Percentiles rank a stretch among this genome's conserved stretches.
Conservation (phyloP, 2,888 invertebrate species). For the Drosophila maculinotata region DNA sequence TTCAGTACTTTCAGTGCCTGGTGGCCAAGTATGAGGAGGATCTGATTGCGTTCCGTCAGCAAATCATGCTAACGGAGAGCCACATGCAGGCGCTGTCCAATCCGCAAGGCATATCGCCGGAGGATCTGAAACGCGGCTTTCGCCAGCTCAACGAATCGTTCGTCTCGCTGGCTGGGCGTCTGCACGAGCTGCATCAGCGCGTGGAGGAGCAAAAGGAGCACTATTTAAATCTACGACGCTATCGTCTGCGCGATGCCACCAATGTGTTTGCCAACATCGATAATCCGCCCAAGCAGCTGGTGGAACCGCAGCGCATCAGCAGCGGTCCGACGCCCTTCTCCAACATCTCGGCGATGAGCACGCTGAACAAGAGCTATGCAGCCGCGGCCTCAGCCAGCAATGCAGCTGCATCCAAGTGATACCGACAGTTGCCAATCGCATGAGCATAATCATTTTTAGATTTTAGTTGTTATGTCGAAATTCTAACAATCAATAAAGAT, state of each 20-base stretch:
- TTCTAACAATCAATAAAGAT: slow-evolving; percentile 42
- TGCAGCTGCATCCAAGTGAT: slow-evolving; percentile 46
- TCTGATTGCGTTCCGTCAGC: slow-evolving; percentile 88
- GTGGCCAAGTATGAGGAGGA: slow-evolving; percentile 90
- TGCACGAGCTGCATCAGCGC: slow-evolving; percentile 92
- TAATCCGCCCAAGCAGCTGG: slow-evolving; percentile 78
- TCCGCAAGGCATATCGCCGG: slow-evolving; percentile 88
- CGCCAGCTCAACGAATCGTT: slow-evolving; percentile 94
- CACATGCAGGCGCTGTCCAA: slow-evolving; percentile 88
- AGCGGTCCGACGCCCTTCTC: slow-evolving; percentile 89
- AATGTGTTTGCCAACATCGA: slow-evolving; percentile 89
- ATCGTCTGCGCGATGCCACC: slow-evolving; percentile 89
- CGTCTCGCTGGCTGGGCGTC: slow-evolving; percentile 93
- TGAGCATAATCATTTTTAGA: neutral
- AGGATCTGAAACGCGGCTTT: slow-evolving; percentile 92
- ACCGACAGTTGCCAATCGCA: slow-evolving; percentile 4
- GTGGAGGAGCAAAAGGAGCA: slow-evolving; percentile 93
- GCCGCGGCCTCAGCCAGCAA: slow-evolving; percentile 57
- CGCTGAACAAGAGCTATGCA: slow-evolving; percentile 76
- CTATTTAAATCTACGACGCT: slow-evolving; percentile 92
- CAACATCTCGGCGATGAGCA: slow-evolving; percentile 80
- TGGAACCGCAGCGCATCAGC: slow-evolving; percentile 84
- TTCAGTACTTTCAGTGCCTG: slow-evolving; percentile 89
- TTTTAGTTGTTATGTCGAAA: slow-evolving; percentile 27
- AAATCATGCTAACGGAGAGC: slow-evolving; percentile 90